A percentile compares a stretch with the other conserved stretches of the same genome.
phyloP scores from a whole-genome alignment of 2,797 vertebrate genomes.

The Danio choprae region DNA sequence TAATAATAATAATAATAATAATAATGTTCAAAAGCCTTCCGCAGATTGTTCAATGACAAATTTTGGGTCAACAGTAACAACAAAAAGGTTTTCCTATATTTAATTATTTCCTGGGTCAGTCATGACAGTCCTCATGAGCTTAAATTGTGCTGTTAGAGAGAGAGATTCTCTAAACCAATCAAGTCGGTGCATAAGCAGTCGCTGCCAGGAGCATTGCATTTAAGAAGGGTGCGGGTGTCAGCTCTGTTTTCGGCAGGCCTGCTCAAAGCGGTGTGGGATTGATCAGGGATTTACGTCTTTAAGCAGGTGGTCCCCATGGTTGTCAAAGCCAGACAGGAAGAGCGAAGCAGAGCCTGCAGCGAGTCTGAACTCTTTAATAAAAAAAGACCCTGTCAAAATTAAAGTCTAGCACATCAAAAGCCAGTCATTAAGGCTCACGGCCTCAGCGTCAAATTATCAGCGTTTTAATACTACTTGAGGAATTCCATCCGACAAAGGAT shows the following conservation, averaged over 20 bases:
- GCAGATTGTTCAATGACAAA: background rate
- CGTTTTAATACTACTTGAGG: slow-evolving; percentile 55
- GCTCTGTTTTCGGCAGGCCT: slow-evolving; percentile 41
- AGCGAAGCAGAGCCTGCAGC: slow-evolving; percentile 31
- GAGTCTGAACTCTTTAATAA: slow-evolving; percentile 42
- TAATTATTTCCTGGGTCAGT: slow-evolving; percentile 14
- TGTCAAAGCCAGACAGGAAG: slow-evolving; percentile 50
- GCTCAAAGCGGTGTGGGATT: slow-evolving; percentile 48
- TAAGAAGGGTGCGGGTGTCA: slow-evolving; percentile 50
- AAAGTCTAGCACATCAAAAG: slow-evolving; percentile 53
- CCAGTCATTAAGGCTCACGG: slow-evolving; percentile 48
- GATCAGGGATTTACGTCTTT: slow-evolving; percentile 53
- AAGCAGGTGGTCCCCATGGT: slow-evolving; percentile 53
- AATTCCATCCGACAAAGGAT: slow-evolving; percentile 46
- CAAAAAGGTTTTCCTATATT: background rate
- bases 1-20: background rate
- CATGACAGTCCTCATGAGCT: background rate
- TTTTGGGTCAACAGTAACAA: background rate
- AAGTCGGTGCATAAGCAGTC: slow-evolving; percentile 16
- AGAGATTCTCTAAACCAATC: slow-evolving; percentile 21
- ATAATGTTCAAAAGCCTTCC: background rate
- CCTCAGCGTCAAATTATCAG: slow-evolving; percentile 43
- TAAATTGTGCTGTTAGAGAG: slow-evolving; percentile 31
- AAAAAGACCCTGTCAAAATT: slow-evolving; percentile 51
- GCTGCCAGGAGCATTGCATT: slow-evolving; percentile 20